Evolutionary conservation across 1,140 invertebrate species (phyloP).

Genomic region (Leguminivora glycinivorella): DNA sequence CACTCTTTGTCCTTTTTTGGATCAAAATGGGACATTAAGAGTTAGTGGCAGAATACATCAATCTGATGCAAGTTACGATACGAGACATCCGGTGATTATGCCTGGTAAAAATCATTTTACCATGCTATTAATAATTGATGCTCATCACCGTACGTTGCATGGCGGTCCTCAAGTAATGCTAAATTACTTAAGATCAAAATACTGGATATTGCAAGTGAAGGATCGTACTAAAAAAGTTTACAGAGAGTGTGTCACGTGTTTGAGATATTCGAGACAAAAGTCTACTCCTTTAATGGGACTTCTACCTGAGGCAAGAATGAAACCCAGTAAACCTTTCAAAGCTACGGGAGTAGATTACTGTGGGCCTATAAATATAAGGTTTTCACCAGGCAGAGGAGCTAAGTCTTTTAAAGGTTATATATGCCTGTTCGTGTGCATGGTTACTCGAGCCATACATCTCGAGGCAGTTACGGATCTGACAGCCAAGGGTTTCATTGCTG

Average conservation of each 20-base stretch:
- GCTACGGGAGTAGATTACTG: conserved; percentile 44
- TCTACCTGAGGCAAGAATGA: neutral
- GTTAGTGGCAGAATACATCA: conserved; percentile 38
- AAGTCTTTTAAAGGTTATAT: conserved; percentile 27
- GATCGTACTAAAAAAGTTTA: neutral
- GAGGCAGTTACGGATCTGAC: conserved; percentile 38
- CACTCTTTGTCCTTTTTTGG: conserved; percentile 35
- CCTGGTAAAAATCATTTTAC: conserved; percentile 22
- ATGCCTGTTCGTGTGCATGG: conserved; percentile 30
- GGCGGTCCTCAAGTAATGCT: neutral
- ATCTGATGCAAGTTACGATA: conserved; percentile 23
- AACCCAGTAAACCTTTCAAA: conserved; percentile 17
- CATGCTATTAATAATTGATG: conserved; percentile 1
- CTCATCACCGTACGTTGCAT: conserved; percentile 11
- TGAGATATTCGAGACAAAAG: neutral
- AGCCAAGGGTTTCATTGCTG: conserved; percentile 47
- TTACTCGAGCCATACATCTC: conserved; percentile 40
- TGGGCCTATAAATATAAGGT: conserved; percentile 38
- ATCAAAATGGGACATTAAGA: conserved; percentile 36
- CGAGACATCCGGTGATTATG: conserved; percentile 35
- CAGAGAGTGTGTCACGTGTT: conserved; percentile 5
- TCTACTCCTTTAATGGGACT: neutral
- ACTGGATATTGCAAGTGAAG: conserved; percentile 7
- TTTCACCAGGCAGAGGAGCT: conserved; percentile 6
- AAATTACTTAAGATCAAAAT: neutral